Percentiles rank a stretch among this genome's conserved stretches.
phyloP scores from a whole-genome alignment of 2,113 vertebrate genomes.

The Rhynchopsitta pachyrhyncha region DNA sequence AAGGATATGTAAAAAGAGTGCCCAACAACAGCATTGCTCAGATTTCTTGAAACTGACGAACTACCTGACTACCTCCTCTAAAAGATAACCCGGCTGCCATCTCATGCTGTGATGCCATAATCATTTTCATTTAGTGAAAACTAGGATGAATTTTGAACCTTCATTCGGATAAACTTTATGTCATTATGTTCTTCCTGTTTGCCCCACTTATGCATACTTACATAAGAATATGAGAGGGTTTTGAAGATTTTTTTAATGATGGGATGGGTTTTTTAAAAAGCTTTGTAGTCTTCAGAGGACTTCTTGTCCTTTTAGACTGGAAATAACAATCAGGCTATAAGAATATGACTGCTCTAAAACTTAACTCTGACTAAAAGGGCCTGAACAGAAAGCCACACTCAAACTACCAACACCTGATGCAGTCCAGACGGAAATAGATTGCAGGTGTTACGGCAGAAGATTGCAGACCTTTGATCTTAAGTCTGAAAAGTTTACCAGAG shows the following conservation, averaged over 20 bases:
- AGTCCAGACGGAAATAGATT: not conserved
- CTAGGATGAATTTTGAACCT: not conserved
- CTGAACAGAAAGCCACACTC: not conserved
- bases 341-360: not conserved
- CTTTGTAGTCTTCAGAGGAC: not conserved
- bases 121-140: not conserved
- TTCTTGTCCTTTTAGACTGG: not conserved
- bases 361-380: not conserved
- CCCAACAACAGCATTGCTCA: not conserved
- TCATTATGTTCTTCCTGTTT: not conserved
- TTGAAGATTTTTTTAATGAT: not conserved
- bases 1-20: not conserved
- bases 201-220: not conserved
- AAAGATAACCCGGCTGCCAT: not conserved
- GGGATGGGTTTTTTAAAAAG: accelerated
- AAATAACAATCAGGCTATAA: not conserved
- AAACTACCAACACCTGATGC: not conserved
- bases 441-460: not conserved
- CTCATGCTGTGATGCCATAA: not conserved
- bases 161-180: not conserved
- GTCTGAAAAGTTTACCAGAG: not conserved
- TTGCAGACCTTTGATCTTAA: not conserved
- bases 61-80: not conserved
- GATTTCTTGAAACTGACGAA: not conserved
- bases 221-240: not conserved